Base-by-base conservation (phyloP, 1,140 invertebrate species). In the Belonocnema kinseyi region DNA sequence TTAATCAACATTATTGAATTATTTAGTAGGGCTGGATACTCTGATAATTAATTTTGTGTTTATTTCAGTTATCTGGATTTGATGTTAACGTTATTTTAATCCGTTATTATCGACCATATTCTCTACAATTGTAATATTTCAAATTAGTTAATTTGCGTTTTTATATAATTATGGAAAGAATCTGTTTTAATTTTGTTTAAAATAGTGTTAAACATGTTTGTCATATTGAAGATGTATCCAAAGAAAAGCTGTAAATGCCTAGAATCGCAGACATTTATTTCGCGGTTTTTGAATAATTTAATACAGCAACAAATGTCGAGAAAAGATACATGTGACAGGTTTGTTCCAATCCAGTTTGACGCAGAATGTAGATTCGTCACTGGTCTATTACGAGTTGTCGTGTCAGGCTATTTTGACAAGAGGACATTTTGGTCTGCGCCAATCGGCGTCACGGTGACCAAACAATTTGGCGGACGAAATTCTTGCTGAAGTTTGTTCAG, bases 381-480 rank as follows among this genome's bases (percentile, higher is more conserved):
- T 61, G 54, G 70, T 54, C 70, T 21, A 72, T 77, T 78, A 66
- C 73, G 54, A 78, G 40, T 46, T 46, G 40, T 46, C 40, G 75
- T 66, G 74, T 51, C 58, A 10, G 66, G 82, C 80, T 83, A 83
- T 83, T 83, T 83, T 75, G 76, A 77, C 58, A 75, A 78, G 52
- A 75, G 52, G 74, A 78, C 73, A 81, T 78, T 79, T 78, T 72
- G 81, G 77, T 73, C 66, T 54, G 79, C 77, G 72, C 79, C 82
- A 83, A 80, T 78, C 66, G 76, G 76, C 79, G 82, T 81, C 82
- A 81, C 80, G 80, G 73, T 78, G 78, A 83, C 56, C 78, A 81
- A 83, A 83, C 77, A 83, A 81, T 83, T 83, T 83, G 82, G 80
- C 82, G 79, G 53, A 79, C 79, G 82, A 76, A 74, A 21, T 78